Conservation (phyloP, 2,888 invertebrate species). For the Mesorhabditis belari region DNA sequence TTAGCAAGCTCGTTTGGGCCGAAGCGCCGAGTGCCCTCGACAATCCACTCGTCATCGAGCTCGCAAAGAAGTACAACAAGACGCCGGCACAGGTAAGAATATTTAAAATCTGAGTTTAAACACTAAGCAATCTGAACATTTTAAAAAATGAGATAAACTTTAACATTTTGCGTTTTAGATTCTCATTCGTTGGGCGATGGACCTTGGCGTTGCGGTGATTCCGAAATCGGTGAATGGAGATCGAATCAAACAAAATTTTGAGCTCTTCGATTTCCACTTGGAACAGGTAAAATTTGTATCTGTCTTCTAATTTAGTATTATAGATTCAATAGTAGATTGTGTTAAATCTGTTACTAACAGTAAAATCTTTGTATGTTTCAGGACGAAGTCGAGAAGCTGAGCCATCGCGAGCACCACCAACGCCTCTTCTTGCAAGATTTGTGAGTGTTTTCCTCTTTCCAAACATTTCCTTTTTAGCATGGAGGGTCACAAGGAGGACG, state of each 20-base stretch:
- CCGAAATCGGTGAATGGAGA: slow-evolving; percentile 16
- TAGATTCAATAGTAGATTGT: too few relatives aligned
- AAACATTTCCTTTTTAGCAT: slow-evolving; percentile 18
- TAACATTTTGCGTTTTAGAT: slow-evolving; percentile 1
- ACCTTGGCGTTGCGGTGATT: slow-evolving; percentile 21
- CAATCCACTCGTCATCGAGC: slow-evolving; percentile 55
- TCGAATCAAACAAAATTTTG: slow-evolving; percentile 19
- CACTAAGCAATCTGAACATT: neutral
- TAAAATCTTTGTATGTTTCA: too few relatives aligned
- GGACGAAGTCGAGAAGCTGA: neutral
- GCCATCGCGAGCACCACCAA: neutral
- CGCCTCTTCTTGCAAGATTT: slow-evolving; percentile 13
- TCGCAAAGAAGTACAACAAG: slow-evolving; percentile 31
- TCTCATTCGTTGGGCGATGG: slow-evolving; percentile 17
- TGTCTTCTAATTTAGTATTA: neutral
- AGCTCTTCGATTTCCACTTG: neutral
- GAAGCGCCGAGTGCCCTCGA: slow-evolving; percentile 25
- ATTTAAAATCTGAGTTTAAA: too few relatives aligned
- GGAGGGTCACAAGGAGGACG: slow-evolving; percentile 26
- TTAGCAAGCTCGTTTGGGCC: slow-evolving; percentile 28
- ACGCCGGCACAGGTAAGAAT: slow-evolving; percentile 37
- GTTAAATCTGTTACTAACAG: too few relatives aligned
- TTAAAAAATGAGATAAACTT: neutral
- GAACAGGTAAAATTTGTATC: neutral
- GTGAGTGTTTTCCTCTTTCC: slow-evolving; percentile 10